Evolutionary conservation across 1,140 invertebrate species (phyloP).

Genomic region (Zaprionus ghesquierei): DNA sequence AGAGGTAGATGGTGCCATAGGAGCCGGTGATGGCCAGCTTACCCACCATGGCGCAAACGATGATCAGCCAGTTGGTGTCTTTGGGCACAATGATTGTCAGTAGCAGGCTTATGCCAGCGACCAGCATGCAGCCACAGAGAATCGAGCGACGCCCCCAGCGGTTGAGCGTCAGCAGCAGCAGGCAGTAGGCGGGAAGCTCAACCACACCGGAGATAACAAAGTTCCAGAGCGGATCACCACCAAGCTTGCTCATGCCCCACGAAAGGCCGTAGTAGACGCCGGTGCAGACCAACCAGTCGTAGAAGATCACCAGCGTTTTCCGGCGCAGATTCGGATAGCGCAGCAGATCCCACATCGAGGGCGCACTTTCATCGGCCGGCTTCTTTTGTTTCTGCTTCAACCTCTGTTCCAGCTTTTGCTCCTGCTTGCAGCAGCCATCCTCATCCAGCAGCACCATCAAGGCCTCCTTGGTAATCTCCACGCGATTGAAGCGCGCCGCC

Average conservation of each 20-base stretch:
- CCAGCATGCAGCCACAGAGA: constrained; percentile 88
- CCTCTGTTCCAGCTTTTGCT: constrained; percentile 58
- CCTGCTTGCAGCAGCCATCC: constrained; percentile 80
- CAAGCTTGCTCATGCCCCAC: constrained; percentile 90
- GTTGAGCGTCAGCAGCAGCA: constrained; percentile 88
- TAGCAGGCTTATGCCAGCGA: constrained; percentile 86
- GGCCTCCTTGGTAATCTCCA: constrained; percentile 84
- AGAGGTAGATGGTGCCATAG: constrained; percentile 91
- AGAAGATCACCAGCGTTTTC: constrained; percentile 89
- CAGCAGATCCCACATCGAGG: constrained; percentile 87
- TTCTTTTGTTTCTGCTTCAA: constrained; percentile 50
- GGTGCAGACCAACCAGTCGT: constrained; percentile 91
- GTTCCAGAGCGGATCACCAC: constrained; percentile 89
- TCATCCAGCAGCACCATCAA: constrained; percentile 84
- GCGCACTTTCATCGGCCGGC: constrained; percentile 33
- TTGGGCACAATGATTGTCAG: constrained; percentile 85
- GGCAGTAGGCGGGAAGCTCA: constrained; percentile 89
- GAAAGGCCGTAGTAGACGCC: constrained; percentile 92
- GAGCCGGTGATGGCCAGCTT: constrained; percentile 92
- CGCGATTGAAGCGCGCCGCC: constrained; percentile 88
- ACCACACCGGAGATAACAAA: constrained; percentile 90
- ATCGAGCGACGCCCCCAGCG: constrained; percentile 88
- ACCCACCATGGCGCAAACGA: constrained; percentile 89
- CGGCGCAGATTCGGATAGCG: constrained; percentile 88
- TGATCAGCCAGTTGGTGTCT: constrained; percentile 85